Evolutionary conservation across 2,888 invertebrate species (phyloP), one percentile per base, ranked within the genome.

Genomic region (Perizoma affinitatum): DNA sequence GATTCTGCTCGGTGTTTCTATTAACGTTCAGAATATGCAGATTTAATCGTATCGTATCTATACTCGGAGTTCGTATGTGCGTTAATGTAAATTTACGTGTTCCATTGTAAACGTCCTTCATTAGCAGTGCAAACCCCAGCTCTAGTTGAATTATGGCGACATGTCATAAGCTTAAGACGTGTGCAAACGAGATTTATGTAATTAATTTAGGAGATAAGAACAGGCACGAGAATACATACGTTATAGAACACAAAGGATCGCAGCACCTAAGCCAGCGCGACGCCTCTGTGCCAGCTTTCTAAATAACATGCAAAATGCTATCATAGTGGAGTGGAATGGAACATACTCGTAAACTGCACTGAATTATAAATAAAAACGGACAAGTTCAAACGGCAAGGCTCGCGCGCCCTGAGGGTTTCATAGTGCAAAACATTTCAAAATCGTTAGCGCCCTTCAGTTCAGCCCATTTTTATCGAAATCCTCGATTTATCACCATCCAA

Each of bases 181-280:
- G 86, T 87, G 87, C 87, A 91, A 90, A 91, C 90, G 90, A 90
- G 91, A 91, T 92, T 91, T 92, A 92, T 92, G 90, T 91, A 90
- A 91, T 91, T 91, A 91, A 92, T 92, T 91, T 90, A 86, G 84
- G 83, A 88, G 91, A 92, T 91, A 91, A 90, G 90, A 88, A 84
- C 87, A 81, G 78, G 76, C 79, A 82, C 81, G 84, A 77, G 80
- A 82, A 83, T 82, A 86, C 83, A 83, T 86, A 84, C 82, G 82
- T 81, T 86, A 82, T 73, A 68, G 78, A 80, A 76, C 73, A 88
- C 87, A 88, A 88, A 88, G 84, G 85, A 76, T 72, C 73, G 73
- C 68, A 75, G 69, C 74, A 76, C 68, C 74, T 73, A 74, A 70
- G 75, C 71, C 67, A 69, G 65, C 66, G 63, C 68, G 61, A 62